Percentiles rank a stretch among this genome's conserved stretches.
These are phyloP conservation scores for Leucophenga varia DNA, from an alignment of 1,140 invertebrate species.

Conservation along the genomic window DNA sequence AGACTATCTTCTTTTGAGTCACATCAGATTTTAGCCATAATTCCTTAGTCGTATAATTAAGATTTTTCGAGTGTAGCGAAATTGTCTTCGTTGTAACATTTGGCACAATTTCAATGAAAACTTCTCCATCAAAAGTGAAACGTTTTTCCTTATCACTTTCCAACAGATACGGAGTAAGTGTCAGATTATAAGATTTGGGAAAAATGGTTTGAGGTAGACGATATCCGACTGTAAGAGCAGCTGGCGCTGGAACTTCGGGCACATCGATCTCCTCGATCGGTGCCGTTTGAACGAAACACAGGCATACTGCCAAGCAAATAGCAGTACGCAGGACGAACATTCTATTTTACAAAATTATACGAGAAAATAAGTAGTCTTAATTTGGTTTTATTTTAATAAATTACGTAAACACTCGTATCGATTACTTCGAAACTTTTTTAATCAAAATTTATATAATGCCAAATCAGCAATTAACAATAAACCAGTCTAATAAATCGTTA, in stretches of 20 bases:
- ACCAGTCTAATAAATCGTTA: too few species aligned
- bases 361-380: too few species aligned
- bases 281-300: constrained; percentile 21
- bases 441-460: too few species aligned
- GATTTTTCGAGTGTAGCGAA: constrained; percentile 65
- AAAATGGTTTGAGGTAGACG: constrained; percentile 26
- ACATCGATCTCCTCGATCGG: constrained; percentile 1
- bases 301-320: constrained; percentile 25
- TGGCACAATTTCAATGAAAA: constrained; percentile 59
- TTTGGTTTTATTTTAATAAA: too few species aligned
- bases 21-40: constrained; percentile 30
- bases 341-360: too few species aligned
- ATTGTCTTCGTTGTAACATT: constrained; percentile 51
- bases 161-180: constrained; percentile 62
- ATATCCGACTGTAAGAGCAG: constrained; percentile 22
- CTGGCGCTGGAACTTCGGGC: constrained; percentile 19
- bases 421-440: too few species aligned
- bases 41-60: constrained; percentile 55
- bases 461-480: too few species aligned
- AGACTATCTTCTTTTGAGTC: constrained; percentile 27
- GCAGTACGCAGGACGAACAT: constrained; percentile 13
- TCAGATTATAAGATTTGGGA: constrained; percentile 67
- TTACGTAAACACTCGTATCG: too few species aligned
- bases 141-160: constrained; percentile 57
- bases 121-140: constrained; percentile 65